Base-by-base conservation (phyloP, 2,888 invertebrate genomes). In the Tipula lateralis region DNA sequence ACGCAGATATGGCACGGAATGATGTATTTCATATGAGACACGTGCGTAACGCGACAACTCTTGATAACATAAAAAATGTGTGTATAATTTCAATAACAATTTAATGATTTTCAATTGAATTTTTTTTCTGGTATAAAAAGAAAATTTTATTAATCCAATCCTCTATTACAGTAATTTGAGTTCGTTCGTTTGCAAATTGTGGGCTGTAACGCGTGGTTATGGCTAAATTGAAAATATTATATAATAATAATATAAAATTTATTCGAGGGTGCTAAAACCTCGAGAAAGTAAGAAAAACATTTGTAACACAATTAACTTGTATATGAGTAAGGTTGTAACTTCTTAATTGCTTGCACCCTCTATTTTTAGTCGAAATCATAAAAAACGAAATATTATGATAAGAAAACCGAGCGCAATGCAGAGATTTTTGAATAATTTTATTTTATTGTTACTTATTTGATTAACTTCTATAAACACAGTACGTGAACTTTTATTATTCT, bases 31-130 rank as follows among this genome's bases (percentile, higher is more conserved):
- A 66, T 9, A 66, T 66, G 66, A 66, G 66, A 24, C 24, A 66
- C 24, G 66, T 9, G 66, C 66, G 24, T 66, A 66, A 66, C 66
- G 7, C 16, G 6, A 16, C 66, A n/a, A 66, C 24, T 66, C n/a
- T 66, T 66, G 66, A 50, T 4, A 50, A 50, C 16, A 16, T 16
- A 2, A 50, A 50, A 24, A 66, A 66, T 66, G 3, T 66, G 19
- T 44, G 12, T 19, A 66, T 24, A 66, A 66, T 66, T 66, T 66
- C 66, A 66, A 66, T 66, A 24, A 66, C 24, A 66, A 24, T 66
- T 66, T 66, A 66, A 66, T 66, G 66, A 66, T 66, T 66, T 66
- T 66, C 66, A 66, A 66, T 66, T 66, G 24, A 66, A 24, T 66
- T 66, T 66, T 66, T 66, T 66, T 66, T 66, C 12, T 9, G 66